phyloP scores from a whole-genome alignment of 2,797 vertebrate genomes.

The Sandelia bainsii region DNA sequence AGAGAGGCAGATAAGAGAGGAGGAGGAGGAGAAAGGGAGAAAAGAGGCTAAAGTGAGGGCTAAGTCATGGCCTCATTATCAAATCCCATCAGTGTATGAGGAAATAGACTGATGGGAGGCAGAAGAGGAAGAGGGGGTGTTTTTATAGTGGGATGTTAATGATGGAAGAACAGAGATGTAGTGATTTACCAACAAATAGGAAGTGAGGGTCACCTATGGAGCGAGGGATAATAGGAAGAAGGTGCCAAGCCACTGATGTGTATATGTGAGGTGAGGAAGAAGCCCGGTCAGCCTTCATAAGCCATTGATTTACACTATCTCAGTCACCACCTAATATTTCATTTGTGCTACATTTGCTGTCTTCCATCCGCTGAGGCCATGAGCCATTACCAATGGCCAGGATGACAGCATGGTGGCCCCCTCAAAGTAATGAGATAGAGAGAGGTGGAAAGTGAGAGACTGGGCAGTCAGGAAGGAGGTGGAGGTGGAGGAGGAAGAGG shows the following conservation, averaged over 20 bases:
- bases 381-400: conserved; percentile 79
- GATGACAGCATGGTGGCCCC: conserved; percentile 79
- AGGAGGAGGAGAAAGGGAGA: conserved; percentile 56
- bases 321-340: conserved; percentile 78
- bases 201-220: conserved; percentile 51
- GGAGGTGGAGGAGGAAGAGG: conserved; percentile 34
- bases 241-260: conserved; percentile 54
- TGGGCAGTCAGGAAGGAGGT: conserved; percentile 49
- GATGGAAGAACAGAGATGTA: conserved; percentile 51
- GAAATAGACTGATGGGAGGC: conserved; percentile 19
- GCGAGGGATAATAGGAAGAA: conserved; percentile 58
- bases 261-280: conserved; percentile 52
- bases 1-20: conserved; percentile 69
- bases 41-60: conserved; percentile 66
- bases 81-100: conserved; percentile 55
- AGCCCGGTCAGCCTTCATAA: conserved; percentile 77
- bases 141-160: conserved; percentile 56
- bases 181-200: conserved; percentile 68
- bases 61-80: conserved; percentile 71
- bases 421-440: conserved; percentile 78
- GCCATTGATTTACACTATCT: conserved; percentile 81
- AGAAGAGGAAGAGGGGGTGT: conserved; percentile 10
- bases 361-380: conserved; percentile 73
- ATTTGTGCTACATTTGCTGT: conserved; percentile 78
- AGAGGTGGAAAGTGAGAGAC: conserved; percentile 74